A percentile compares a stretch with the other conserved stretches of the same genome.
Evolutionary conservation across 2,113 vertebrate genomes (phyloP).

Genomic region (Trichechus manatus): DNA sequence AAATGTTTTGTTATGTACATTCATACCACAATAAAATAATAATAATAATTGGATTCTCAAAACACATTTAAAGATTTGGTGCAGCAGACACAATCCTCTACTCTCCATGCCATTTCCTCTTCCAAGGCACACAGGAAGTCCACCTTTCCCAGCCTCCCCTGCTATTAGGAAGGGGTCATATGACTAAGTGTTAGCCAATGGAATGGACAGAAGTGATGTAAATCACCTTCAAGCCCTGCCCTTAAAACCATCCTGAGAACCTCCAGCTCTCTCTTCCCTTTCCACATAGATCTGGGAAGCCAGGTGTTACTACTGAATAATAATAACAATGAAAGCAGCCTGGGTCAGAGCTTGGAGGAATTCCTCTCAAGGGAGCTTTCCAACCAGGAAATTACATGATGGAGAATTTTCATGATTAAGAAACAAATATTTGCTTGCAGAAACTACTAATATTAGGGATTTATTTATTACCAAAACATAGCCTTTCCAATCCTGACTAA

Average conservation of each 20-base stretch:
- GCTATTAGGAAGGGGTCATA: rapidly evolving
- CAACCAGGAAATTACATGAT: background rate
- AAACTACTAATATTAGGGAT: background rate
- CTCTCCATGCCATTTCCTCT: rapidly evolving
- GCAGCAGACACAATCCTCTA: rapidly evolving
- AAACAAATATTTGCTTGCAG: background rate
- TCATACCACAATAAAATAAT: too few relatives aligned
- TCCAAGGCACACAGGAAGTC: background rate
- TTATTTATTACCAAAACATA: background rate
- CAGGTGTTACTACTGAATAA: rapidly evolving
- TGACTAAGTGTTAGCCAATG: background rate
- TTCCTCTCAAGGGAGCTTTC: background rate
- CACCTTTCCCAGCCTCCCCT: background rate
- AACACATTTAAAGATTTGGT: too few relatives aligned
- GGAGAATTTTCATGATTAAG: background rate
- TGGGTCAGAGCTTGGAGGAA: background rate
- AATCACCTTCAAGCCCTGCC: background rate
- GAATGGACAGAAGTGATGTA: background rate
- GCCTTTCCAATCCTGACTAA: background rate
- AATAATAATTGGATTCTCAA: background rate
- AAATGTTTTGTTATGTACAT: too few relatives aligned
- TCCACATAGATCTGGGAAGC: background rate
- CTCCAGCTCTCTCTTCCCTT: background rate
- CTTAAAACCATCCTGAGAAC: background rate
- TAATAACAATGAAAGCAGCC: background rate